Evolutionary conservation across 2,888 invertebrate species (phyloP), one percentile per base, ranked within the genome.

Genomic region (Papilio protenor): DNA sequence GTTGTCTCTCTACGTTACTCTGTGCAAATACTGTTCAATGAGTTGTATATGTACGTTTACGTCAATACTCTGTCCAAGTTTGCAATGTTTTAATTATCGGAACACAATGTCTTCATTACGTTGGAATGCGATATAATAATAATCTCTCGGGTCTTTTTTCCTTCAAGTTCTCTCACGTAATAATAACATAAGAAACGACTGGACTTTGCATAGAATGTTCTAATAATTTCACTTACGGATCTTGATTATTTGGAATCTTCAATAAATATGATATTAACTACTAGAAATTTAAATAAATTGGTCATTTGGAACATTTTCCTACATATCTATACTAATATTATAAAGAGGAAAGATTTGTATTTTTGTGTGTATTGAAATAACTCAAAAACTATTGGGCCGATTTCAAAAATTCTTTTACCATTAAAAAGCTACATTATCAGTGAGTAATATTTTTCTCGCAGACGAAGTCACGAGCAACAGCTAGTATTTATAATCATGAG

Each of bases 1-100:
- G 64, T 61, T 61, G 61, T 64, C 64, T 64, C 64, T 64, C 18
- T 64, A 64, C 64, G 27, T 33, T 64, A 6, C 27, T 64, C 64
- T 64, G 64, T 64, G 64, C 33, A 64, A 64, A 64, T 33, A 64
- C 18, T 33, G 18, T 64, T 64, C 64, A 64, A 18, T 64, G 18
- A 33, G 64, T 14, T 64, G 40, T 40, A 40, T 61, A 14, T 61
- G 27, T 8, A 4, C 27, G 33, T 64, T 16, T 64, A 64, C 61
- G 33, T 64, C 33, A 64, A 11, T 64, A 18, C 33, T 64, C 33
- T 64, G 33, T 33, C 5, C 61, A 33, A 33, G 27, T 64, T 64
- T 64, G 61, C 16, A 33, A 64, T 27, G n/a, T 64, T 16, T 16
- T 14, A 64, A 64, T 33, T 33, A 27, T 61, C 23, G 14, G 18